phyloP scores from a whole-genome alignment of 2,797 vertebrate genomes.

The Anguilla pacifica region DNA sequence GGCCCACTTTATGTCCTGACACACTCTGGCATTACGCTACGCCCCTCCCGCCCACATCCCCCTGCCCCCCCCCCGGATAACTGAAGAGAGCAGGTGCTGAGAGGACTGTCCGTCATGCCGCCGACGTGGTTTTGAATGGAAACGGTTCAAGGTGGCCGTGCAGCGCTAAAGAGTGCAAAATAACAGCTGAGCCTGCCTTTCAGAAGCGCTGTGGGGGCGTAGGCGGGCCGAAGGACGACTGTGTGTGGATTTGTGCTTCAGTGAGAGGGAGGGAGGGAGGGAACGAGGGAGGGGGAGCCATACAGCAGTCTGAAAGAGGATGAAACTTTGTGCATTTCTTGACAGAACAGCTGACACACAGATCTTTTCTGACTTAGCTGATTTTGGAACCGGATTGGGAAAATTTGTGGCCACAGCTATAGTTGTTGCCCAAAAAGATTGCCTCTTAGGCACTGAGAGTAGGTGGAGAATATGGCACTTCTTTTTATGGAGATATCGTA shows the following conservation, averaged over 20 bases:
- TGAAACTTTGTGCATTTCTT: background rate
- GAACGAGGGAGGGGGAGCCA: background rate
- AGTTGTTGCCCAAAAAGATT: background rate
- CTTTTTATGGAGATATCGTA: background rate
- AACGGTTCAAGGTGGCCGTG: background rate
- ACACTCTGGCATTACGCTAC: constrained; percentile 1
- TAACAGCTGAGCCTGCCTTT: background rate
- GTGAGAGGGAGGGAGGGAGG: background rate
- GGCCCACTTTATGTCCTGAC: constrained; percentile 6
- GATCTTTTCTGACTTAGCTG: background rate
- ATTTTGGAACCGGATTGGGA: background rate
- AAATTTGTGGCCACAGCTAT: background rate
- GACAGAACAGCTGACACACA: background rate
- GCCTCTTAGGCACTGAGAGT: background rate
- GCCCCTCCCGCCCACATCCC: background rate
- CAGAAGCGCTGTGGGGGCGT: background rate
- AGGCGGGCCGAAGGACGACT: background rate
- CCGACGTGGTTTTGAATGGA: background rate
- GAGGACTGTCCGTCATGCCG: background rate
- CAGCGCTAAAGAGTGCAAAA: background rate
- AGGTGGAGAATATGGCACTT: background rate
- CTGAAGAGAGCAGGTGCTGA: constrained; percentile 10
- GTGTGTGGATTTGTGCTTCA: background rate
- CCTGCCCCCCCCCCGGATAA: background rate
- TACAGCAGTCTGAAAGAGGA: background rate